Conservation (phyloP, 2,888 invertebrate species). For the Pinctada fucata region DNA sequence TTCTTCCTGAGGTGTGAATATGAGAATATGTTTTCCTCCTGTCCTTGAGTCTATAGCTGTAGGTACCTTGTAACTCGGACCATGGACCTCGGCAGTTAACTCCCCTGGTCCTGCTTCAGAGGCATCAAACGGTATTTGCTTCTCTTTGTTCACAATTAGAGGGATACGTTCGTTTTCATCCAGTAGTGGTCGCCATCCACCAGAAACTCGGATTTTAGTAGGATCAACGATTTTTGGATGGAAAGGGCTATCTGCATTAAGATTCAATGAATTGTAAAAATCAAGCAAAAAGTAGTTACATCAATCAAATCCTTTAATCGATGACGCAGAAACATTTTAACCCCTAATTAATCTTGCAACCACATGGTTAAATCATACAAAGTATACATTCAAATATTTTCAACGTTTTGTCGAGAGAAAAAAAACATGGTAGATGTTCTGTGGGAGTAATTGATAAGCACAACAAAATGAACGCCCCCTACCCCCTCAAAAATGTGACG, state of each 20-base stretch:
- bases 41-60: slow-evolving; percentile 79
- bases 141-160: slow-evolving; percentile 77
- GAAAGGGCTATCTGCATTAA: slow-evolving; percentile 86
- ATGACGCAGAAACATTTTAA: too few relatives aligned
- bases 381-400: too few relatives aligned
- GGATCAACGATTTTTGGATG: slow-evolving; percentile 87
- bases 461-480: too few relatives aligned
- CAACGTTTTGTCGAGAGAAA: too few relatives aligned
- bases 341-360: too few relatives aligned
- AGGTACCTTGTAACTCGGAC: slow-evolving; percentile 77
- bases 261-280: neutral
- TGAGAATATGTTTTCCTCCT: slow-evolving; percentile 79
- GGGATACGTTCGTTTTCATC: slow-evolving; percentile 81
- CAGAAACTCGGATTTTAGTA: slow-evolving; percentile 84
- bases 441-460: too few relatives aligned
- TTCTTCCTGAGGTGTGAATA: slow-evolving; percentile 80
- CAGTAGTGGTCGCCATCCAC: slow-evolving; percentile 89
- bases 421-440: too few relatives aligned
- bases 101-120: slow-evolving; percentile 91
- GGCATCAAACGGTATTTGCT: slow-evolving; percentile 87
- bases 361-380: too few relatives aligned
- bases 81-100: slow-evolving; percentile 80
- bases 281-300: neutral
- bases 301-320: too few relatives aligned
- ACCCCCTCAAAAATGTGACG: too few relatives aligned